These are phyloP conservation scores for Rhagoletis pomonella DNA, from an alignment of 1,140 invertebrate genomes.

Conservation along the genomic window DNA sequence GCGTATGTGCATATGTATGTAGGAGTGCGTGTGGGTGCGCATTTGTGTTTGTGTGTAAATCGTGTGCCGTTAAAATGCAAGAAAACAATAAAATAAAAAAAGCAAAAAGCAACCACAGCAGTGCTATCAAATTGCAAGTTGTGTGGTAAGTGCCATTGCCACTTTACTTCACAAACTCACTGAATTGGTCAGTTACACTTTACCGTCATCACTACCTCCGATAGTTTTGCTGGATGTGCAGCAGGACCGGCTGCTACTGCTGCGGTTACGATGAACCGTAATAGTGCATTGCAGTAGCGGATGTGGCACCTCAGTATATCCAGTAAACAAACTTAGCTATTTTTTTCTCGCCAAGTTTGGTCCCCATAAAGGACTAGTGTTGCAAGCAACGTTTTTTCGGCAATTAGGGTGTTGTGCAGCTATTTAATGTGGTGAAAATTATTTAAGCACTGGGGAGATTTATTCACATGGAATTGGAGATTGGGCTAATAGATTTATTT, in stretches of 20 bases:
- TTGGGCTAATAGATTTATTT: no score
- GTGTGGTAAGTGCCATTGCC: conserved; percentile 24
- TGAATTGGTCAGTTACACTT: conserved; percentile 41
- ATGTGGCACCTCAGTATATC: no score
- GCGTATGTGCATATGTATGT: neutral
- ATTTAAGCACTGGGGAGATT: no score
- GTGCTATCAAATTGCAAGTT: neutral
- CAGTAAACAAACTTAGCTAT: no score
- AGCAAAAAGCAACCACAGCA: neutral
- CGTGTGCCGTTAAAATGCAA: neutral
- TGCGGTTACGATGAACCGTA: neutral
- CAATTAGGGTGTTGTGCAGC: no score
- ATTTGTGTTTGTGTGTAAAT: neutral
- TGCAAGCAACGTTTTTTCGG: no score
- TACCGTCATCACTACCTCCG: neutral
- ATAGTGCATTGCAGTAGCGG: conserved; percentile 35
- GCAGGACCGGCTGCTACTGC: neutral
- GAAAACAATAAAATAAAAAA: neutral
- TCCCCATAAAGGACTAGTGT: no score
- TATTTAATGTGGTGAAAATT: no score
- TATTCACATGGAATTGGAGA: no score
- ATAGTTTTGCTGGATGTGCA: neutral
- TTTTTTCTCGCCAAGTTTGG: no score
- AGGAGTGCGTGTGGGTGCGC: neutral
- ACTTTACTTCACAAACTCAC: neutral